A percentile compares a stretch with the other conserved stretches of the same genome.
These are phyloP conservation scores for Gnathonemus longibarbis DNA, from an alignment of 2,113 vertebrate genomes.

Conservation along the genomic window DNA sequence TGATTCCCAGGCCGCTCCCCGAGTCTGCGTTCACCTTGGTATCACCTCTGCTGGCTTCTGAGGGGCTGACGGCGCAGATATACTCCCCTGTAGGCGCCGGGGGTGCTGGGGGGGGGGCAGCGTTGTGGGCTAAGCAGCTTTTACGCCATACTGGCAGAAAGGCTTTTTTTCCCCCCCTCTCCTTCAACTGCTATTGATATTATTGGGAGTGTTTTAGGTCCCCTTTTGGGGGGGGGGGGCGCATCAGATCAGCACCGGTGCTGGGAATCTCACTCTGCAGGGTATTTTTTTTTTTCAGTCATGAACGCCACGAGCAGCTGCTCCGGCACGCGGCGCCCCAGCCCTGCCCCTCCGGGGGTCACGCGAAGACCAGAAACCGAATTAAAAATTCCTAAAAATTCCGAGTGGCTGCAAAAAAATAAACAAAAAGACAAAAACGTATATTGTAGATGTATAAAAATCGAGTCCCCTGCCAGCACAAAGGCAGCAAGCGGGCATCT, in stretches of 20 bases:
- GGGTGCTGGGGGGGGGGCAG: constrained; percentile 35
- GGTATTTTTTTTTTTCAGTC: neutral
- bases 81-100: constrained; percentile 33
- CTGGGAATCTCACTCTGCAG: neutral
- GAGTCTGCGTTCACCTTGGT: constrained; percentile 81
- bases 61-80: constrained; percentile 64
- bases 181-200: constrained; percentile 40
- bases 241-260: neutral
- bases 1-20: constrained; percentile 80
- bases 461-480: neutral
- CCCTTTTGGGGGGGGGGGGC: neutral
- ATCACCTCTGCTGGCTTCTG: constrained; percentile 70
- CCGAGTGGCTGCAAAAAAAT: neutral
- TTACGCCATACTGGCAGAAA: constrained; percentile 42
- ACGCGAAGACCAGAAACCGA: neutral
- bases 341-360: neutral
- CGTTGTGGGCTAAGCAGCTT: constrained; percentile 41
- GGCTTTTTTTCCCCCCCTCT: constrained; percentile 26
- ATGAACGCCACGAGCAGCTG: too few relatives aligned
- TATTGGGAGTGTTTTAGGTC: constrained; percentile 33
- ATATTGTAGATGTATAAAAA: neutral
- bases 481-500: constrained; percentile 45
- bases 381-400: neutral
- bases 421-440: neutral
- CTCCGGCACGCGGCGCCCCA: neutral